phyloP scores from a whole-genome alignment of 2,113 vertebrate genomes.

The Crotalus tigris region DNA sequence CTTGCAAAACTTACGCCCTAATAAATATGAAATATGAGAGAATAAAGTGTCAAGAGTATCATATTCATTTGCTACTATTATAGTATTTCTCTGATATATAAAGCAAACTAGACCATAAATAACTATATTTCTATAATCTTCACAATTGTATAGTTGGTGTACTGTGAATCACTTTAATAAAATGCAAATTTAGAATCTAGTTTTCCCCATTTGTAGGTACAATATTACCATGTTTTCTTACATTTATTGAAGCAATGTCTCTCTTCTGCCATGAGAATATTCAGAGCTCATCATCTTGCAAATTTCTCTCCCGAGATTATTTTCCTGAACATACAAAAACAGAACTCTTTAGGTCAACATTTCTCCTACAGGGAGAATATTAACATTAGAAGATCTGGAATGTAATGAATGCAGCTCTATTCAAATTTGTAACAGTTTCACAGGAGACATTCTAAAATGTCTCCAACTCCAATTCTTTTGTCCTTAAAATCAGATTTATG shows the following conservation, averaged over 20 bases:
- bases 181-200: constrained; percentile 37
- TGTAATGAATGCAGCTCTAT: not conserved
- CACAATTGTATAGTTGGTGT: not conserved
- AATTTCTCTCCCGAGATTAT: not conserved
- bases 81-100: constrained; percentile 41
- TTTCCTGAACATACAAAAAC: not conserved
- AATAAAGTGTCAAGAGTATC: constrained; percentile 45
- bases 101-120: constrained; percentile 26
- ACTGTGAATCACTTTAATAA: constrained; percentile 41
- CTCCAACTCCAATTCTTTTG: not conserved
- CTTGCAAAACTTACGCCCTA: constrained; percentile 52
- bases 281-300: not conserved
- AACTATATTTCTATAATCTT: constrained; percentile 28
- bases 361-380: not conserved
- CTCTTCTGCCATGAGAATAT: constrained; percentile 29
- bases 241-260: not conserved
- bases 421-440: not conserved
- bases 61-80: constrained; percentile 43
- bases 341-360: not conserved
- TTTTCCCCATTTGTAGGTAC: constrained; percentile 28
- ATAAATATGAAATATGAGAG: constrained; percentile 55
- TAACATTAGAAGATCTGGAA: not conserved
- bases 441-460: not conserved
- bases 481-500: not conserved
- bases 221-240: constrained; percentile 17